A percentile compares a stretch with the other conserved stretches of the same genome.
phyloP scores from a whole-genome alignment of 2,113 vertebrate genomes.

The Murina feae region DNA sequence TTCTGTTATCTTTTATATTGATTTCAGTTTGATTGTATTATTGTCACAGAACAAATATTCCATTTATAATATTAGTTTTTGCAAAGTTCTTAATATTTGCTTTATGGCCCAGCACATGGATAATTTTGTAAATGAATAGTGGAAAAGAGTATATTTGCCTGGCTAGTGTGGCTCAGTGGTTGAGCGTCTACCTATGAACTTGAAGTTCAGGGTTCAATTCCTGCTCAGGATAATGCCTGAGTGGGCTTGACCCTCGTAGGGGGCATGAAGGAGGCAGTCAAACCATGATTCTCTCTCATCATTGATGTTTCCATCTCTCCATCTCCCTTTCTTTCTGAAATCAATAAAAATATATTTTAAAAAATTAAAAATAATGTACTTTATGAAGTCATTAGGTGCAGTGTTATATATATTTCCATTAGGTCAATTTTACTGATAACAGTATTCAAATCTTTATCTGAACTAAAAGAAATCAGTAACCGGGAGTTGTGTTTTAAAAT shows the following conservation, averaged over 20 bases:
- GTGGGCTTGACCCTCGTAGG: too few species aligned
- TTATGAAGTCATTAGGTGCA: neutral
- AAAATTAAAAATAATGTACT: neutral
- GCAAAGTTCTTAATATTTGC: slow-evolving; percentile 1
- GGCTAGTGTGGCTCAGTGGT: too few species aligned
- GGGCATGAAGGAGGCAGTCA: too few species aligned
- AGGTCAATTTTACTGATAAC: neutral
- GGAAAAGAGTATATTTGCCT: neutral
- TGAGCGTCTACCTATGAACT: too few species aligned
- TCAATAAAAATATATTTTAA: too few species aligned
- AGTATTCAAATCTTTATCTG: neutral
- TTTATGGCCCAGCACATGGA: neutral
- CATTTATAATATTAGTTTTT: neutral
- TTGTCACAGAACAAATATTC: neutral
- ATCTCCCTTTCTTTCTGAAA: too few species aligned
- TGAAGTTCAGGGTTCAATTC: too few species aligned
- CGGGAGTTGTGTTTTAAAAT: neutral
- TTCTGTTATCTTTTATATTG: neutral
- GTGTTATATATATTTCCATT: neutral
- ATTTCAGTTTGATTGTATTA: neutral
- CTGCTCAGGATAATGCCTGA: too few species aligned
- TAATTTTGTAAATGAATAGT: neutral
- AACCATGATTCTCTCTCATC: too few species aligned
- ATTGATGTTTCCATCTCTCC: too few species aligned
- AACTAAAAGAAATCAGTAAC: neutral